A percentile compares a stretch with the other conserved stretches of the same genome.
Conservation (phyloP, 2,888 invertebrate genomes). For the Congeria kusceri region DNA sequence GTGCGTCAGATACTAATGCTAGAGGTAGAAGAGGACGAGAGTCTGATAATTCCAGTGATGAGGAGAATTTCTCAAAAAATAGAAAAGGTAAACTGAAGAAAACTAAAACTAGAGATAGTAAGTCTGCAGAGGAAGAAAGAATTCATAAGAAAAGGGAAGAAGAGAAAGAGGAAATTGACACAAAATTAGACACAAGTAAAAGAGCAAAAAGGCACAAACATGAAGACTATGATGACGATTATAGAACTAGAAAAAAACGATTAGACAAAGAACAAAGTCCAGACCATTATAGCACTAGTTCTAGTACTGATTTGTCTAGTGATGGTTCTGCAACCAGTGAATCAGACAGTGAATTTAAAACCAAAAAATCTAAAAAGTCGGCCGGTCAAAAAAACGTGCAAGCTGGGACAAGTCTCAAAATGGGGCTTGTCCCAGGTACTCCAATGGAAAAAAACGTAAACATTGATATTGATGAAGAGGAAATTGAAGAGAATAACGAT, state of each 20-base stretch:
- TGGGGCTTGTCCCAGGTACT: constrained; percentile 66
- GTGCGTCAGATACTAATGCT: constrained; percentile 20
- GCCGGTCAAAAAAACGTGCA: constrained; percentile 67
- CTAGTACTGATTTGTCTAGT: constrained; percentile 40
- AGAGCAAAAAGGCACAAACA: constrained; percentile 3
- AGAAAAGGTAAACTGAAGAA: constrained; percentile 19
- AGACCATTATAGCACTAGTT: constrained; percentile 45
- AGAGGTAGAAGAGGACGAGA: constrained; percentile 1
- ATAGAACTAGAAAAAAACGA: constrained; percentile 40
- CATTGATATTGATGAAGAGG: constrained; percentile 23
- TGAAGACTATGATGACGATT: constrained; percentile 42
- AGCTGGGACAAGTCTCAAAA: constrained; percentile 64
- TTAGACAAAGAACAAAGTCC: constrained; percentile 15
- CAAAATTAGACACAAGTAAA: constrained; percentile 3
- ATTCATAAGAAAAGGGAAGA: constrained; percentile 25
- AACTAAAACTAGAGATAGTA: constrained; percentile 23
- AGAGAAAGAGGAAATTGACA: constrained; percentile 30
- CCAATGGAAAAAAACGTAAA: constrained; percentile 43
- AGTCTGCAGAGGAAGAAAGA: constrained; percentile 12
- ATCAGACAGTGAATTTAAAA: constrained; percentile 43
- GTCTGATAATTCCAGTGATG: constrained; percentile 4
- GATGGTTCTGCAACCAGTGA: constrained; percentile 42
- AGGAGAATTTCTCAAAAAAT: constrained; percentile 9
- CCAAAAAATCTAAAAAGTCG: constrained; percentile 23
- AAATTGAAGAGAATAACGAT: not conserved